A percentile compares a stretch with the other conserved stretches of the same genome.
Conservation (phyloP, 1,140 invertebrate genomes). For the Gonioctena quinquepunctata region DNA sequence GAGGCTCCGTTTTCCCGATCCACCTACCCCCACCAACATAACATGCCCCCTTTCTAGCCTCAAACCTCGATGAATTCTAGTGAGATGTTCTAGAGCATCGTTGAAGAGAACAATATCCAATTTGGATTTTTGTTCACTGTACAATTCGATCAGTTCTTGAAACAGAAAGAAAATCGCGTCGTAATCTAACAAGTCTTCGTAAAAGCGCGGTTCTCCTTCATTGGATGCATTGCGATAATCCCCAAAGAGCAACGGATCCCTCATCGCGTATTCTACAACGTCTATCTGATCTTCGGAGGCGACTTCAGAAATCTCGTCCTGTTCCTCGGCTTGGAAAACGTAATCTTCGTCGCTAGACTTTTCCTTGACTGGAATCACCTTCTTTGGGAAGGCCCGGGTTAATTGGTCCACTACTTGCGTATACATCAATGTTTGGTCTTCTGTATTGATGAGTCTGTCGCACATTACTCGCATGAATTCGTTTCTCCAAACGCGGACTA, state of each 20-base stretch:
- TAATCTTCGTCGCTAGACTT: constrained; percentile 31
- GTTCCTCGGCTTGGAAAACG: constrained; percentile 36
- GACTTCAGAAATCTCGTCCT: constrained; percentile 55
- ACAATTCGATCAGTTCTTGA: constrained; percentile 86
- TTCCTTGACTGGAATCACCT: constrained; percentile 14
- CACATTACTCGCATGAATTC: constrained; percentile 84
- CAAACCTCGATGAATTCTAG: constrained; percentile 79
- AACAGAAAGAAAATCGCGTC: constrained; percentile 83
- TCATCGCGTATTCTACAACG: constrained; percentile 69
- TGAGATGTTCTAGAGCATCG: constrained; percentile 87
- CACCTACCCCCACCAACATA: constrained; percentile 83
- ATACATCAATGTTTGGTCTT: constrained; percentile 60
- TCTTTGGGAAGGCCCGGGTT: constrained; percentile 55
- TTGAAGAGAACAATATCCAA: constrained; percentile 86
- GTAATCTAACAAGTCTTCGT: constrained; percentile 89
- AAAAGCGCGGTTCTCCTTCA: constrained; percentile 75
- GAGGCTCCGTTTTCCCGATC: constrained; percentile 80
- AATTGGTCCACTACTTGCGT: constrained; percentile 60
- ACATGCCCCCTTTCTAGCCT: constrained; percentile 83
- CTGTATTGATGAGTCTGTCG: constrained; percentile 78
- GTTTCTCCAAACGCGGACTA: constrained; percentile 86
- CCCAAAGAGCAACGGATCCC: constrained; percentile 84
- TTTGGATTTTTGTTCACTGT: constrained; percentile 72
- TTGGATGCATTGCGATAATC: constrained; percentile 79
- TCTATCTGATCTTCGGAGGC: constrained; percentile 54